phyloP scores from a whole-genome alignment of 2,113 vertebrate species.

The Notechis scutatus region DNA sequence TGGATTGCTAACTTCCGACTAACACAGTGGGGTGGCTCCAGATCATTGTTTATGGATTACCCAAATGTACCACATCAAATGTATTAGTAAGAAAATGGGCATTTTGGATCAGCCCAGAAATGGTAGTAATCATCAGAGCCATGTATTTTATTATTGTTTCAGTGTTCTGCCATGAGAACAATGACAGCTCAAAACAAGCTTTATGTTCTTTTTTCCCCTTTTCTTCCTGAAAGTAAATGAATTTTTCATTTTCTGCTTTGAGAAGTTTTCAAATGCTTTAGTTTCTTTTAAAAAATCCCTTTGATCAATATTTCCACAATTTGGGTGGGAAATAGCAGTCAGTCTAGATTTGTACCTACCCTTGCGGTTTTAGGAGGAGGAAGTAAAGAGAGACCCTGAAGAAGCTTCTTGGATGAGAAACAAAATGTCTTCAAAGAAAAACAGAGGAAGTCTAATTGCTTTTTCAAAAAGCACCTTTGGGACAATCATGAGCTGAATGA shows the following conservation, averaged over 20 bases:
- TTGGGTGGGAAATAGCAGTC: not conserved
- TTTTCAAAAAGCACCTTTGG: too few species aligned
- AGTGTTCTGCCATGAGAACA: not conserved
- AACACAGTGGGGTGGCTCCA: not conserved
- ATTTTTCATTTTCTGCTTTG: not conserved
- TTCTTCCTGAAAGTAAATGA: not conserved
- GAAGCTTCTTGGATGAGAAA: too few species aligned
- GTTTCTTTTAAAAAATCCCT: not conserved
- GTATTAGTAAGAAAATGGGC: not conserved
- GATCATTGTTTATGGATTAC: not conserved
- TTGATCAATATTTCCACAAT: not conserved
- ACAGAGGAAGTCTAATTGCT: too few species aligned
- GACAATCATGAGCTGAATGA: not conserved
- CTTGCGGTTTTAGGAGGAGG: not conserved
- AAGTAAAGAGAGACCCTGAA: not conserved
- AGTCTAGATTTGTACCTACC: not conserved
- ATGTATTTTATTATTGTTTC: not conserved
- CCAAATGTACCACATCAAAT: not conserved
- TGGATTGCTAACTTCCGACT: not conserved
- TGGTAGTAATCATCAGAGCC: not conserved
- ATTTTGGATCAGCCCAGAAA: not conserved
- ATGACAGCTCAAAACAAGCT: not conserved
- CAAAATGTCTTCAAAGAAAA: too few species aligned
- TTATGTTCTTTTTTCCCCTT: not conserved
- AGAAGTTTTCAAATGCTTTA: not conserved